These are phyloP conservation scores for Alca torda DNA, from an alignment of 2,797 vertebrate genomes.

Conservation along the genomic window DNA sequence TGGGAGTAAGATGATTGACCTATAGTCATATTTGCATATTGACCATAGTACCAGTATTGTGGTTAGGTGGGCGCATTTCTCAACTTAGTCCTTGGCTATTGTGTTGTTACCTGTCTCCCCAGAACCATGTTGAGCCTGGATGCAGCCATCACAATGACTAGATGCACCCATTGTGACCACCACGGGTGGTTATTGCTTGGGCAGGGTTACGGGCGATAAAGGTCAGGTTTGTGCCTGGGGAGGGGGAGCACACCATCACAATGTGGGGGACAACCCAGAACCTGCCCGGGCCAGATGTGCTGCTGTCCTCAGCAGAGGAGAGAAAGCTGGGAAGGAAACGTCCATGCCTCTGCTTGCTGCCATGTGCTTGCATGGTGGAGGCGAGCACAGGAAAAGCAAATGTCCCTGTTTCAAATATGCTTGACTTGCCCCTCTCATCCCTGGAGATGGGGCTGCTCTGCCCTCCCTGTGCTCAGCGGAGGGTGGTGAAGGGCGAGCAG, in stretches of 20 bases:
- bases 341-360: background rate
- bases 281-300: rapidly evolving
- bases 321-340: background rate
- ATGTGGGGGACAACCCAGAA: background rate
- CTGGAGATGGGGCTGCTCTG: background rate
- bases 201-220: background rate
- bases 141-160: background rate
- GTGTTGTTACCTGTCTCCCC: background rate
- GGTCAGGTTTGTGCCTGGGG: background rate
- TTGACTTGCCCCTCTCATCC: background rate
- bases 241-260: background rate
- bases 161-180: background rate
- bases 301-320: background rate
- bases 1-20: background rate
- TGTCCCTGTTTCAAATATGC: background rate
- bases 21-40: background rate
- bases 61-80: background rate
- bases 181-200: background rate
- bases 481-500: background rate
- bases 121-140: background rate
- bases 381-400: background rate
- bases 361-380: background rate
- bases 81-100: background rate
- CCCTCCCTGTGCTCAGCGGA: background rate
- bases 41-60: background rate